phyloP scores from a whole-genome alignment of 2,797 vertebrate genomes.

The Diceros bicornis region DNA sequence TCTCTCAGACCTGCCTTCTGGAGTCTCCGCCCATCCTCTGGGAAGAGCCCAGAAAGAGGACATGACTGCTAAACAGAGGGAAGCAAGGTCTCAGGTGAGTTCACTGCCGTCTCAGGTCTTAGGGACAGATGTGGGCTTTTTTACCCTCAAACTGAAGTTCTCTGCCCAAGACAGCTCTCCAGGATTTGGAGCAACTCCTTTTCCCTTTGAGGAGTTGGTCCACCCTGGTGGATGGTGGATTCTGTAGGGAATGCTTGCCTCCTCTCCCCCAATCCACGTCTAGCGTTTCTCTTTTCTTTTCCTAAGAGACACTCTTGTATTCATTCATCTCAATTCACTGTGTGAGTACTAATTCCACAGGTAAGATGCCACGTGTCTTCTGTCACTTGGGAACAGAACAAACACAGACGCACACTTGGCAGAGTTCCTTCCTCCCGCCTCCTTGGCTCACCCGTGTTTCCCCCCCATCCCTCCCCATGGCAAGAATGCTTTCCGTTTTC shows the following conservation, averaged over 20 bases:
- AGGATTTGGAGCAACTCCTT: background rate
- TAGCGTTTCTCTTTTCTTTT: background rate
- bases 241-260: background rate
- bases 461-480: background rate
- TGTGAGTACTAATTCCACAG: background rate
- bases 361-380: background rate
- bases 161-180: background rate
- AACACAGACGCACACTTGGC: background rate
- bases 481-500: background rate
- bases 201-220: background rate
- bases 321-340: background rate
- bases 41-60: conserved; percentile 21
- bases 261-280: no score
- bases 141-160: background rate
- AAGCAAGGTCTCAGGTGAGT: conserved; percentile 66
- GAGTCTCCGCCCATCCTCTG: background rate
- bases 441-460: background rate
- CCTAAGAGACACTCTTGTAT: background rate
- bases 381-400: background rate
- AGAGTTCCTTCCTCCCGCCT: background rate
- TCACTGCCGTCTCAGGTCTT: background rate
- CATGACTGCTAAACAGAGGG: conserved; percentile 56
- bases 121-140: background rate
- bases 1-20: conserved; percentile 1
- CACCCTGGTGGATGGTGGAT: background rate